Percentiles rank a stretch among this genome's conserved stretches.
Evolutionary conservation across 1,140 invertebrate species (phyloP).

Genomic region (Spodoptera litura): DNA sequence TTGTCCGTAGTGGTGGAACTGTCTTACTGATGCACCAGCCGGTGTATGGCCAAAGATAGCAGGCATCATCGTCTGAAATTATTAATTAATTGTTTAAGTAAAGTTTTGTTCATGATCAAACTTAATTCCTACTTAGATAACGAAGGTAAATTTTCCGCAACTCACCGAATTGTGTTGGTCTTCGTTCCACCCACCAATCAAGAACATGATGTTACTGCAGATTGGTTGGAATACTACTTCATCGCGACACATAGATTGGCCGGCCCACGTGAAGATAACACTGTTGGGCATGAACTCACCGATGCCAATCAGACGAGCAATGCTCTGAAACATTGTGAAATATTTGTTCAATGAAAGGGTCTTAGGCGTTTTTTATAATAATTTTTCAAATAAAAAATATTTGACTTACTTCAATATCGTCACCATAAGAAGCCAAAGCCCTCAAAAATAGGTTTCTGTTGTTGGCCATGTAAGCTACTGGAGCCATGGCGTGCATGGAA

Average conservation of each 20-base stretch:
- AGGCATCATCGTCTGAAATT: conserved; percentile 72
- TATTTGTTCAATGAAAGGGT: too few relatives aligned
- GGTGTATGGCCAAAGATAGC: conserved; percentile 93
- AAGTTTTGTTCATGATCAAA: too few relatives aligned
- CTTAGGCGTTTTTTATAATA: too few relatives aligned
- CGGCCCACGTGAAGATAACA: conserved; percentile 83
- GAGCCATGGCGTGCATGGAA: conserved; percentile 89
- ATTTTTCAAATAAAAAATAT: too few relatives aligned
- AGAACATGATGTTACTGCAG: conserved; percentile 88
- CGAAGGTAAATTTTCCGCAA: not conserved
- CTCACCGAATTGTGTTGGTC: conserved; percentile 86
- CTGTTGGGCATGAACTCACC: conserved; percentile 87
- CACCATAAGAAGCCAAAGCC: conserved; percentile 65
- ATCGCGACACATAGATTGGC: conserved; percentile 85
- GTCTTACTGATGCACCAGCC: conserved; percentile 92
- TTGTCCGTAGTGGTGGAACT: conserved; percentile 92
- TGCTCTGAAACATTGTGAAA: conserved; percentile 56
- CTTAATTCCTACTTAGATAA: too few relatives aligned
- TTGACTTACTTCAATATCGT: not conserved
- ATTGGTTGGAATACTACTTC: conserved; percentile 81
- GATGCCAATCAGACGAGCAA: conserved; percentile 74
- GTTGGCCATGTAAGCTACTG: conserved; percentile 88
- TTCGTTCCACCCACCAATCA: conserved; percentile 86
- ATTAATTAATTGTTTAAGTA: too few relatives aligned
- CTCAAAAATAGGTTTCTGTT: conserved; percentile 85